phyloP scores from a whole-genome alignment of 2,113 vertebrate species.

The Psephotus haematonotus region DNA sequence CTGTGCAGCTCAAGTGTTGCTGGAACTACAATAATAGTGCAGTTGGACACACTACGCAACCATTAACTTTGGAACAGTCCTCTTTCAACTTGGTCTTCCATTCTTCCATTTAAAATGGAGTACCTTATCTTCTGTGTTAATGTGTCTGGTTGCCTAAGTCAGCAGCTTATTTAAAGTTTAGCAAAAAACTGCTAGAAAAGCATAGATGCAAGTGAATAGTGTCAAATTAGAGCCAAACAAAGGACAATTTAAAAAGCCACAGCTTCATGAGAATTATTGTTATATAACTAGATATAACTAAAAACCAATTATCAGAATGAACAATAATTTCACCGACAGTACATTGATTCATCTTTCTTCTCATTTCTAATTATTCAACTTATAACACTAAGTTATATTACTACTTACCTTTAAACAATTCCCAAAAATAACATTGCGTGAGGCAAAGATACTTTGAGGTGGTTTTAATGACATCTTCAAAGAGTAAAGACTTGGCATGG shows the following conservation, averaged over 20 bases:
- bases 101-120: not conserved
- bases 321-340: not conserved
- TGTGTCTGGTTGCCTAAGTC: not conserved
- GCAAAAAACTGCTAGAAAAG: not conserved
- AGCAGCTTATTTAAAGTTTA: not conserved
- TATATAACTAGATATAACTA: not conserved
- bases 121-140: not conserved
- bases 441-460: not conserved
- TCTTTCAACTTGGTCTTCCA: not conserved
- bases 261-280: not conserved
- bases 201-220: not conserved
- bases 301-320: not conserved
- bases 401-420: conserved; percentile 22
- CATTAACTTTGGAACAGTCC: not conserved
- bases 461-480: conserved; percentile 25
- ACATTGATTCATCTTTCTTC: not conserved
- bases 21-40: not conserved
- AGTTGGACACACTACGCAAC: not conserved
- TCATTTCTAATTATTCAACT: conserved; percentile 7
- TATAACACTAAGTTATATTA: not conserved
- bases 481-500: not conserved
- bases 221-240: not conserved
- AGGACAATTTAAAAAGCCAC: not conserved
- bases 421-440: not conserved
- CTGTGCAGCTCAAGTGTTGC: not conserved